Percentiles rank a stretch among this genome's conserved stretches.
These are phyloP conservation scores for Eudorcas thomsonii DNA, from an alignment of 2,113 vertebrate genomes.

Conservation along the genomic window DNA sequence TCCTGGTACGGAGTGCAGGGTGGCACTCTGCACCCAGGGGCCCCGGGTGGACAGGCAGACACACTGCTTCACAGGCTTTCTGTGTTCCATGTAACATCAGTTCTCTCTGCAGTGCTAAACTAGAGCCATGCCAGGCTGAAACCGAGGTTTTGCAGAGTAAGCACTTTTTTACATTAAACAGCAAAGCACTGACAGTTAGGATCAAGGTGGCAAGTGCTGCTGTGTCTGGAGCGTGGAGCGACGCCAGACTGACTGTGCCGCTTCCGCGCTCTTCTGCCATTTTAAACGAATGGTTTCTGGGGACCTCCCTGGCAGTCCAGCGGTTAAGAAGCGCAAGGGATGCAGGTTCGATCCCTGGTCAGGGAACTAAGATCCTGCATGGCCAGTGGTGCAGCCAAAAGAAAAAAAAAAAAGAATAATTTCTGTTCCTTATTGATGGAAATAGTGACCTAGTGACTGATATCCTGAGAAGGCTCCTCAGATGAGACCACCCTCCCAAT, in stretches of 20 bases:
- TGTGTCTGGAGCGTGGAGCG: fast-evolving
- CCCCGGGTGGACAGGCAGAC: fast-evolving
- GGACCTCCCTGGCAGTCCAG: not conserved
- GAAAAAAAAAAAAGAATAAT: not conserved
- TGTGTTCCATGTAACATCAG: fast-evolving
- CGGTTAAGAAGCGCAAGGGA: not conserved
- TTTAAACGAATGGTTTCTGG: not conserved
- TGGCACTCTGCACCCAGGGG: not conserved
- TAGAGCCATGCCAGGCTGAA: not conserved
- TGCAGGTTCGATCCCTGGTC: not conserved
- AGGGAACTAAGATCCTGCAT: not conserved
- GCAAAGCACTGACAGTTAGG: not conserved
- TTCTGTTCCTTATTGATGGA: not conserved
- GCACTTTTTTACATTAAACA: fast-evolving
- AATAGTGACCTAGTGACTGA: not conserved
- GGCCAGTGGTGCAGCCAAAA: not conserved
- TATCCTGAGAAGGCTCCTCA: not conserved
- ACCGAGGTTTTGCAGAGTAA: not conserved
- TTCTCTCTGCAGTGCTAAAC: not conserved
- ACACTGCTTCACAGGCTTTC: not conserved
- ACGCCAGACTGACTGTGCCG: not conserved
- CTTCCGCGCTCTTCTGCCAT: no score
- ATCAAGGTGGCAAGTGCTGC: fast-evolving
- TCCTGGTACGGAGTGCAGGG: not conserved
- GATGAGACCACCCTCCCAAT: not conserved